Percentiles rank a stretch among this genome's conserved stretches.
phyloP scores from a whole-genome alignment of 2,113 vertebrate species.

The Gyps fulvus region DNA sequence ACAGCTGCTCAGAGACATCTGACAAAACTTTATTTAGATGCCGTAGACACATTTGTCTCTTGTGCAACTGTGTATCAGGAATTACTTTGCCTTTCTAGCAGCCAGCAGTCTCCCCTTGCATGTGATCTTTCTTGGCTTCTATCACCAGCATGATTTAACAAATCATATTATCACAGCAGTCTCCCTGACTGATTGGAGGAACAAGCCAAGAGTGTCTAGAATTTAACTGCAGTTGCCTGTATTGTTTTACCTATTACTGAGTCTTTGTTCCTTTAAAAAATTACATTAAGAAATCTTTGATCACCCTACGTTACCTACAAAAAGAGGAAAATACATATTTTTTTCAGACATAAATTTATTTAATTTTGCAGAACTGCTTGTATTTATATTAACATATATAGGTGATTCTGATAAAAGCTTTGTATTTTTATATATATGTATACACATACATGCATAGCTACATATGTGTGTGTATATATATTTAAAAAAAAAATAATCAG shows the following conservation, averaged over 20 bases:
- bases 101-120: not conserved
- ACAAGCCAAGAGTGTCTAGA: not conserved
- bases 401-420: not conserved
- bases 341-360: not conserved
- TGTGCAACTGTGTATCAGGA: not conserved
- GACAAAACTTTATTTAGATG: not conserved
- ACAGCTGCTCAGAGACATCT: slow-evolving; percentile 30
- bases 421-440: not conserved
- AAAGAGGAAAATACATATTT: not conserved
- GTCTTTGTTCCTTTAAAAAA: not conserved
- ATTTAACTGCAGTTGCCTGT: not conserved
- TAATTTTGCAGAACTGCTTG: not conserved
- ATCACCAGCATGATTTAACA: not conserved
- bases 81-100: not conserved
- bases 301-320: not conserved
- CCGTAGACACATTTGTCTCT: not conserved
- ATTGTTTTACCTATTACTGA: not conserved
- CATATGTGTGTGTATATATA: not conserved
- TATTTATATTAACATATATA: not conserved
- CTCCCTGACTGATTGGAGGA: not conserved
- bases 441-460: not conserved
- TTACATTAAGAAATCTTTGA: not conserved
- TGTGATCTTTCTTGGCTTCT: not conserved
- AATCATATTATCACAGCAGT: not conserved
- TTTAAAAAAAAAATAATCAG: not conserved